Percentiles rank a stretch among this genome's conserved stretches.
Conservation (phyloP, 2,888 invertebrate species). For the Cecidostiba fungosa region DNA sequence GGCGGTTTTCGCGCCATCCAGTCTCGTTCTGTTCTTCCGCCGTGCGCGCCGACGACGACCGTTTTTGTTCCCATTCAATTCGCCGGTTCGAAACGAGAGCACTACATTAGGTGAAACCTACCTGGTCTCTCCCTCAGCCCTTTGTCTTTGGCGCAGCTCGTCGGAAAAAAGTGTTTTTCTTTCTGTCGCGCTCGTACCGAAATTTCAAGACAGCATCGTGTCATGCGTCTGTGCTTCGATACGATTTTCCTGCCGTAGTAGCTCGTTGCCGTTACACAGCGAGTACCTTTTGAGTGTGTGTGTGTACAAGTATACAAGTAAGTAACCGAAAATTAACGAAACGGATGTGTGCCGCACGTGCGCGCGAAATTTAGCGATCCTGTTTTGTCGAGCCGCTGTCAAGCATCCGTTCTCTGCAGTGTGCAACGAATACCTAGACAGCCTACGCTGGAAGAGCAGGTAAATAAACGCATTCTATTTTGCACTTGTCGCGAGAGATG, state of each 20-base stretch:
- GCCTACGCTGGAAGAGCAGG: not conserved
- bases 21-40: not conserved
- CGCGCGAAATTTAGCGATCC: not conserved
- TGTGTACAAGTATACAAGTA: not conserved
- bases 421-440: not conserved
- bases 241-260: too few relatives aligned
- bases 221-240: too few relatives aligned
- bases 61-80: not conserved
- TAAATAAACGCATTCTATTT: not conserved
- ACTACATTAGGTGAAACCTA: too few relatives aligned
- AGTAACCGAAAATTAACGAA: not conserved
- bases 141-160: not conserved
- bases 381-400: not conserved
- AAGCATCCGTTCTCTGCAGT: not conserved
- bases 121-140: not conserved
- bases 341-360: conserved; percentile 12
- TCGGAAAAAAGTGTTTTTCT: too few relatives aligned
- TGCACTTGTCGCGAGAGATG: not conserved
- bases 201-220: too few relatives aligned
- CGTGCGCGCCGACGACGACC: not conserved
- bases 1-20: too few relatives aligned
- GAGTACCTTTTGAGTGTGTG: not conserved
- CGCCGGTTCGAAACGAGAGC: not conserved
- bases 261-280: too few relatives aligned
- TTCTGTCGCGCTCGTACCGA: too few relatives aligned